phyloP scores from a whole-genome alignment of 2,113 vertebrate species.

The Coptodon bakossiorum region DNA sequence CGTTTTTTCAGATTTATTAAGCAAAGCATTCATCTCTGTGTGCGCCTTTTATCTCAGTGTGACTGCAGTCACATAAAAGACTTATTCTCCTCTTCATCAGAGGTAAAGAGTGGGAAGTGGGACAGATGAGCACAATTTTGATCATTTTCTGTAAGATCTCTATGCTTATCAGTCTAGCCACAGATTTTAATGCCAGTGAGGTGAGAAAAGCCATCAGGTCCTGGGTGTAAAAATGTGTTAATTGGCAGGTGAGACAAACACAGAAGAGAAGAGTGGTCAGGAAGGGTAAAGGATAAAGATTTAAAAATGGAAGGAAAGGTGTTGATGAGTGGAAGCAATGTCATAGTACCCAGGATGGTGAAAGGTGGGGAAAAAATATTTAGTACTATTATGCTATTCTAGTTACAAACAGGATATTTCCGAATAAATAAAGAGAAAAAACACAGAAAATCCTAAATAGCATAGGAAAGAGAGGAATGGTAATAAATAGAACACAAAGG shows the following conservation, averaged over 20 bases:
- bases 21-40: neutral
- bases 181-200: neutral
- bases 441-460: neutral
- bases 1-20: neutral
- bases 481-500: neutral
- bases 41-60: neutral
- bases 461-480: neutral
- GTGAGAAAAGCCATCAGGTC: neutral
- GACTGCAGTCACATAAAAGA: neutral
- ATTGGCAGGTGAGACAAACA: conserved; percentile 12
- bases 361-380: neutral
- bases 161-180: neutral
- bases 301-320: neutral
- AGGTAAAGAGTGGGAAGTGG: neutral
- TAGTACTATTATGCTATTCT: neutral
- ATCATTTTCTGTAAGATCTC: neutral
- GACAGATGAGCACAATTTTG: neutral
- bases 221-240: neutral
- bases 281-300: neutral
- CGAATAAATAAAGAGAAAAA: neutral
- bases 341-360: neutral
- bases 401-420: neutral
- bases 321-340: neutral
- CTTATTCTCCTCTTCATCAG: neutral
- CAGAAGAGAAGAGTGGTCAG: neutral